A percentile compares a stretch with the other conserved stretches of the same genome.
phyloP scores from a whole-genome alignment of 2,113 vertebrate species.

The Origma solitaria region DNA sequence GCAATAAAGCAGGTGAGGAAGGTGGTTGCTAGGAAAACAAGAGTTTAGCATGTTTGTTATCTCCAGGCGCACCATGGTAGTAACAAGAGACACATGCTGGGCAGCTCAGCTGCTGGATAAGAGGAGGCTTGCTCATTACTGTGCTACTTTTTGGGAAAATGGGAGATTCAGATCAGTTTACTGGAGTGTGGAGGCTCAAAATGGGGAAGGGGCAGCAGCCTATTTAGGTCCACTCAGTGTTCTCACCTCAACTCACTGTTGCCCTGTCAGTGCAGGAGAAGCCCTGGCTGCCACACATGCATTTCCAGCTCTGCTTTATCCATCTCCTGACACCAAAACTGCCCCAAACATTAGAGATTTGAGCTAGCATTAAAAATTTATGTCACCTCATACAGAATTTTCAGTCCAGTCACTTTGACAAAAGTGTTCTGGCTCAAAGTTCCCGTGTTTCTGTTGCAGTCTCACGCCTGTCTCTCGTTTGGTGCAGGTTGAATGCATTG shows the following conservation, averaged over 20 bases:
- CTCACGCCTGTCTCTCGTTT: neutral
- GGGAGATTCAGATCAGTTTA: neutral
- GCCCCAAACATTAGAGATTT: neutral
- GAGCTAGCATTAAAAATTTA: neutral
- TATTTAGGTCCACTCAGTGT: neutral
- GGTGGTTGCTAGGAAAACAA: neutral
- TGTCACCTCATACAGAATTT: neutral
- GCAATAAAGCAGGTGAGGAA: conserved; percentile 55
- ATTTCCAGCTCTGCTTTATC: neutral
- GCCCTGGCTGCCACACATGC: rapidly evolving
- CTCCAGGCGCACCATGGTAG: rapidly evolving
- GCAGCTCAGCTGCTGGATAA: neutral
- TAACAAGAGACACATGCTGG: rapidly evolving
- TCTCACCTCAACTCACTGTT: neutral
- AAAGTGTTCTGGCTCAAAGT: neutral
- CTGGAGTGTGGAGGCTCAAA: neutral
- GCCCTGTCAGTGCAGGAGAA: neutral
- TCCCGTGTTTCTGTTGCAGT: neutral
- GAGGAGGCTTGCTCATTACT: rapidly evolving
- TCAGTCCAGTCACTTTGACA: neutral
- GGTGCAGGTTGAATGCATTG: conserved; percentile 68
- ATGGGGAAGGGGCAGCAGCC: neutral
- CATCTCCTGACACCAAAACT: neutral
- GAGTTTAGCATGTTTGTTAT: neutral
- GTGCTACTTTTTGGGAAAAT: neutral